Evolutionary conservation across 2,797 vertebrate species (phyloP).

Genomic region (Gadopsis bispinosus): DNA sequence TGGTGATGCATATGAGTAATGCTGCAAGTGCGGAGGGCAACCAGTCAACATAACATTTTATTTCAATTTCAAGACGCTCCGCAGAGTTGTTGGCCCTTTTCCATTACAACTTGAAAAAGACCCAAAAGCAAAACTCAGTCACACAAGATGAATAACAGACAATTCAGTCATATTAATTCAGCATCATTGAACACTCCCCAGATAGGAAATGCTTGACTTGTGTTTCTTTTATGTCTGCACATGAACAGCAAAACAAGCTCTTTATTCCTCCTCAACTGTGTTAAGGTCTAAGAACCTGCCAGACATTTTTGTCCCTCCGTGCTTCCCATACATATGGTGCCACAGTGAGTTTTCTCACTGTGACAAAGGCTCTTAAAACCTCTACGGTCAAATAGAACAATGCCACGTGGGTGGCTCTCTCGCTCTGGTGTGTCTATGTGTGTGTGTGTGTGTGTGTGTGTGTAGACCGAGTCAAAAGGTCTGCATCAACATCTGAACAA

Average conservation of each 20-base stretch:
- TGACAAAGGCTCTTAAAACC: conserved; percentile 68
- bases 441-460: conserved; percentile 16
- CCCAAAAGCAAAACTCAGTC: conserved; percentile 39
- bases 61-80: conserved; percentile 21
- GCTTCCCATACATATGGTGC: conserved; percentile 69
- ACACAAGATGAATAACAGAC: conserved; percentile 51
- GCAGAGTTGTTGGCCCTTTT: conserved; percentile 8
- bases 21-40: conserved; percentile 1
- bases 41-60: background rate
- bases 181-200: conserved; percentile 59
- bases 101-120: conserved; percentile 46
- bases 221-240: conserved; percentile 66
- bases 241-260: conserved; percentile 59
- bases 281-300: conserved; percentile 64
- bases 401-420: conserved; percentile 66
- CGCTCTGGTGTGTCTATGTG: background rate
- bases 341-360: conserved; percentile 51
- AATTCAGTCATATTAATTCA: conserved; percentile 62
- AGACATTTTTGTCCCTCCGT: conserved; percentile 67
- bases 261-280: conserved; percentile 37
- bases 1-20: conserved; percentile 3
- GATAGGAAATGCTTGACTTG: conserved; percentile 70
- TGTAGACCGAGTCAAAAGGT: conserved; percentile 29
- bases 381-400: conserved; percentile 62
- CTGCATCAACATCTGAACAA: conserved; percentile 47